Conservation (phyloP, 2,797 vertebrate species). For the Meriones psammophilus region DNA sequence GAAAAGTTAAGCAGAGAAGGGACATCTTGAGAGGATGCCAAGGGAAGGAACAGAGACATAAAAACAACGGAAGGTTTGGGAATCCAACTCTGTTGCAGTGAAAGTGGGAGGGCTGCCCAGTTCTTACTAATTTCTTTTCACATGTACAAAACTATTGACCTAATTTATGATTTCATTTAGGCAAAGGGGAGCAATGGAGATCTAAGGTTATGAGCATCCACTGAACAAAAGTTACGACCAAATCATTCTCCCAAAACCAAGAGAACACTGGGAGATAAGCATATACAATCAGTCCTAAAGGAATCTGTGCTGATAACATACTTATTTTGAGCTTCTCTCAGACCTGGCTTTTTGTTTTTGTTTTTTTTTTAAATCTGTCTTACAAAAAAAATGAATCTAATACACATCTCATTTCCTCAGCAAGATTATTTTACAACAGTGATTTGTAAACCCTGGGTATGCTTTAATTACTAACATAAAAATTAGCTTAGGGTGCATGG, state of each 20-base stretch:
- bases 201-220: background rate
- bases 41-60: background rate
- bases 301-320: background rate
- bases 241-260: background rate
- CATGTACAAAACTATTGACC: background rate
- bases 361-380: background rate
- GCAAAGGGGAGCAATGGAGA: background rate
- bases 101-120: background rate
- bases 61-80: background rate
- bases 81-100: no score
- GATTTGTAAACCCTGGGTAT: background rate
- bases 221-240: background rate
- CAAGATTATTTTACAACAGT: slow-evolving; percentile 31
- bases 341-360: background rate
- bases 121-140: background rate
- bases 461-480: background rate
- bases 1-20: background rate
- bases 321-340: background rate
- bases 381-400: background rate
- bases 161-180: background rate
- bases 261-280: background rate
- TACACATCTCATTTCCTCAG: background rate
- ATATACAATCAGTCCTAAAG: background rate
- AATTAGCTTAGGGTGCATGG: background rate
- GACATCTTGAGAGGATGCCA: background rate